Evolutionary conservation across 2,797 vertebrate species (phyloP).

Genomic region (Sebastes oblongus): DNA sequence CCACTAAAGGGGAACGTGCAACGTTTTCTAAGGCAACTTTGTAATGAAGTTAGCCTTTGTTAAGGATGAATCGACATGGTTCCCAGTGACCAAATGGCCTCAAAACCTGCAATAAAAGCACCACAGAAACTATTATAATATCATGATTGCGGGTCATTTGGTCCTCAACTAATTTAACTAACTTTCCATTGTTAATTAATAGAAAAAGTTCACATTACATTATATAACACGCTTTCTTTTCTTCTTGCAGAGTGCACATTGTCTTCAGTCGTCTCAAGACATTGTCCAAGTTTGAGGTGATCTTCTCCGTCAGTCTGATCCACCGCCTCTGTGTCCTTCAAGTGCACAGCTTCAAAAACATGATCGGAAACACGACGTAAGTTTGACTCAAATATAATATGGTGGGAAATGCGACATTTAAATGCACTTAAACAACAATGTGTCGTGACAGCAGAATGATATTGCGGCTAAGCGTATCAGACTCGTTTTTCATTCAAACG

Average conservation of each 20-base stretch:
- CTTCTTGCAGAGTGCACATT: slow-evolving; percentile 70
- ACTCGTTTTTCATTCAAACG: neutral
- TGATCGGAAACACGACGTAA: slow-evolving; percentile 76
- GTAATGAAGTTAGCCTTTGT: neutral
- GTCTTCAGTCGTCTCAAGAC: slow-evolving; percentile 78
- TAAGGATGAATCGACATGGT: neutral
- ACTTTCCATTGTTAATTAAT: too few relatives aligned
- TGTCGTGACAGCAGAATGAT: neutral
- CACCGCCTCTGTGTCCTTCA: slow-evolving; percentile 57
- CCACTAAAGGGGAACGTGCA: neutral
- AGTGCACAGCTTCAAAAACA: slow-evolving; percentile 73
- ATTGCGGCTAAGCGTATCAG: too few relatives aligned
- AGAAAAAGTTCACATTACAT: neutral
- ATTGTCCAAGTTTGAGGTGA: slow-evolving; percentile 78
- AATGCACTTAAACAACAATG: neutral
- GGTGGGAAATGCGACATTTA: neutral
- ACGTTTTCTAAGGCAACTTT: neutral
- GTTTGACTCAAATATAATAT: slow-evolving; percentile 15
- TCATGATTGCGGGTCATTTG: too few relatives aligned
- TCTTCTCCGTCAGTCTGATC: slow-evolving; percentile 59
- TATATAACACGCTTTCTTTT: neutral
- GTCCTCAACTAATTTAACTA: too few relatives aligned
- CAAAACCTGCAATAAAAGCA: neutral
- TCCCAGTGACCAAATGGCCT: neutral
- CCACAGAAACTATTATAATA: neutral